These are phyloP conservation scores for Grallaria varia DNA, from an alignment of 2,113 vertebrate species.

Conservation along the genomic window DNA sequence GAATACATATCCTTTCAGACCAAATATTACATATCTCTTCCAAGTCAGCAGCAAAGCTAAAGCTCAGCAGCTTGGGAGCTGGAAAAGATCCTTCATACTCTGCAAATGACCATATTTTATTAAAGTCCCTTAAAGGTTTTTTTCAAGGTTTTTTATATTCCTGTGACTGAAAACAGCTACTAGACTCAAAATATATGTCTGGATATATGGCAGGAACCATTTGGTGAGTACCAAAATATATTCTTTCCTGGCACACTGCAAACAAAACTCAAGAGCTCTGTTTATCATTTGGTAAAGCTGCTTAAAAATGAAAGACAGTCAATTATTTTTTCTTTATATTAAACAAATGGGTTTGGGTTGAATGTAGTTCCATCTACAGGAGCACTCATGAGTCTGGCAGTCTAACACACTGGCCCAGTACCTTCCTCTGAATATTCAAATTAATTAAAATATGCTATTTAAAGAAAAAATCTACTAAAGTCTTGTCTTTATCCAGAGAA, in stretches of 20 bases:
- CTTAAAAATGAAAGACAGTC: not conserved
- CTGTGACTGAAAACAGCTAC: not conserved
- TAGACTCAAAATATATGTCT: not conserved
- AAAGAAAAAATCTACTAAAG: not conserved
- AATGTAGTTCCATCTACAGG: not conserved
- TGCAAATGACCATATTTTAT: not conserved
- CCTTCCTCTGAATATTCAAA: not conserved
- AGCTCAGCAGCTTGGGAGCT: not conserved
- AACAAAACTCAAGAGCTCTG: not conserved
- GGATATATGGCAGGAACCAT: not conserved
- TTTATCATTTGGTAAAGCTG: not conserved
- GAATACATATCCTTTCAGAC: not conserved
- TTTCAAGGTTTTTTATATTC: not conserved
- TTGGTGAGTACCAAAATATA: not conserved
- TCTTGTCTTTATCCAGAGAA: not conserved
- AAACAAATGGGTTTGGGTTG: not conserved
- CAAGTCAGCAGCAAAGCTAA: conserved; percentile 2
- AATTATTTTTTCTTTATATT: not conserved
- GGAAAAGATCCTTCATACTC: not conserved
- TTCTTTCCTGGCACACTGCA: not conserved
- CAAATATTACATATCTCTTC: not conserved
- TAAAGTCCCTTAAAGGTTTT: not conserved
- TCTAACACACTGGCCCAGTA: not conserved
- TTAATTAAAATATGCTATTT: not conserved
- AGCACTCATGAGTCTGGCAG: not conserved